Conservation (phyloP, 2,113 vertebrate species). For the Chamaea fasciata region DNA sequence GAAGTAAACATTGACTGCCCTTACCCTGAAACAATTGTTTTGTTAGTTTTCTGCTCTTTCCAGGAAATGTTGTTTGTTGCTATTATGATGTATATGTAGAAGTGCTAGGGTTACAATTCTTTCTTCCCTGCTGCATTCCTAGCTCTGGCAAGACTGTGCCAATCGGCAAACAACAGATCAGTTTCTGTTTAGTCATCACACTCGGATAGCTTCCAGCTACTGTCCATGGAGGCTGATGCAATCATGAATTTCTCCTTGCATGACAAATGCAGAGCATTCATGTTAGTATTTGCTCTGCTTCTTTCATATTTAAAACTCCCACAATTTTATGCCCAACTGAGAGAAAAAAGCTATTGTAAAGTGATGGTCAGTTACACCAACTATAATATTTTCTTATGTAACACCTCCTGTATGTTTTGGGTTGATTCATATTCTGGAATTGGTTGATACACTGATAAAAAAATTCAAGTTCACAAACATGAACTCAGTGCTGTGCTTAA, state of each 20-base stretch:
- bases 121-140: not conserved
- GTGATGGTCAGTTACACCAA: not conserved
- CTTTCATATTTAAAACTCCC: not conserved
- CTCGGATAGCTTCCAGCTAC: not conserved
- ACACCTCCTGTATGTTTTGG: not conserved
- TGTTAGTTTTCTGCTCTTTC: not conserved
- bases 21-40: not conserved
- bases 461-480: not conserved
- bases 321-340: not conserved
- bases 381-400: not conserved
- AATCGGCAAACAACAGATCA: not conserved
- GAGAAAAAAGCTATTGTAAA: not conserved
- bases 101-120: not conserved
- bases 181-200: constrained; percentile 35
- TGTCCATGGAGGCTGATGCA: constrained; percentile 6
- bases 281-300: not conserved
- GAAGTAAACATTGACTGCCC: not conserved
- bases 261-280: not conserved
- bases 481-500: not conserved
- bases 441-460: not conserved
- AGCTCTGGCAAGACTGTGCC: not conserved
- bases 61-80: not conserved
- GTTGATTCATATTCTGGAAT: not conserved
- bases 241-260: not conserved
- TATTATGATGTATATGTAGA: not conserved